These are phyloP conservation scores for Bos indicus DNA, from an alignment of 2,113 vertebrate genomes.

Conservation along the genomic window DNA sequence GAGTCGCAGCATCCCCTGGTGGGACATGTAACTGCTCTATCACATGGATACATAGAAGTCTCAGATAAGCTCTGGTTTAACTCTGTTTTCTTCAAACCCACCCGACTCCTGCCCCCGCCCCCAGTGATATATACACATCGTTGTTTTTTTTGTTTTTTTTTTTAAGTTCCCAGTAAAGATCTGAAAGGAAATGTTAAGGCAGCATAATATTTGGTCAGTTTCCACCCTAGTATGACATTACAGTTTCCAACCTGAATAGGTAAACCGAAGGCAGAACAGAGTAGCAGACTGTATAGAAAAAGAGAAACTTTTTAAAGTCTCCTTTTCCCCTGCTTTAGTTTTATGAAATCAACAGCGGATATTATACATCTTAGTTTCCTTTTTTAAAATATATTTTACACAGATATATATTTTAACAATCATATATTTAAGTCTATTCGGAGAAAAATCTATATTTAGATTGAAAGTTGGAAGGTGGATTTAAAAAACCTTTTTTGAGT, in stretches of 20 bases:
- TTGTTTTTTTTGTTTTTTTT: neutral
- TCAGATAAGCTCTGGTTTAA: neutral
- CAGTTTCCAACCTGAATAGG: neutral
- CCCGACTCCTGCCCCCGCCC: neutral
- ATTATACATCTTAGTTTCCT: neutral
- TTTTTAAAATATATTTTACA: neutral
- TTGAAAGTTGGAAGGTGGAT: neutral
- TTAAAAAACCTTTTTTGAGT: slow-evolving; percentile 21
- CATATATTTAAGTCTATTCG: neutral
- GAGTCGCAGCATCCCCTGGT: neutral
- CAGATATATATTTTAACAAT: neutral
- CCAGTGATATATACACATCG: neutral
- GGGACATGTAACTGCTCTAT: neutral
- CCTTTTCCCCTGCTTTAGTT: neutral
- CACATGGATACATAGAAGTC: neutral
- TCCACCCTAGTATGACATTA: neutral
- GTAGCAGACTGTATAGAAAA: neutral
- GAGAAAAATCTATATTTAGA: neutral
- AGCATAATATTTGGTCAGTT: neutral
- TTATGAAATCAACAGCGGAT: neutral
- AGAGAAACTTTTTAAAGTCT: neutral
- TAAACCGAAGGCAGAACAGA: neutral
- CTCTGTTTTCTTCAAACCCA: neutral
- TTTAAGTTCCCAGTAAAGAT: neutral
- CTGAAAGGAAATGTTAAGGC: neutral